Evolutionary conservation across 2,113 vertebrate species (phyloP).

Genomic region (Diphyllodes magnificus): DNA sequence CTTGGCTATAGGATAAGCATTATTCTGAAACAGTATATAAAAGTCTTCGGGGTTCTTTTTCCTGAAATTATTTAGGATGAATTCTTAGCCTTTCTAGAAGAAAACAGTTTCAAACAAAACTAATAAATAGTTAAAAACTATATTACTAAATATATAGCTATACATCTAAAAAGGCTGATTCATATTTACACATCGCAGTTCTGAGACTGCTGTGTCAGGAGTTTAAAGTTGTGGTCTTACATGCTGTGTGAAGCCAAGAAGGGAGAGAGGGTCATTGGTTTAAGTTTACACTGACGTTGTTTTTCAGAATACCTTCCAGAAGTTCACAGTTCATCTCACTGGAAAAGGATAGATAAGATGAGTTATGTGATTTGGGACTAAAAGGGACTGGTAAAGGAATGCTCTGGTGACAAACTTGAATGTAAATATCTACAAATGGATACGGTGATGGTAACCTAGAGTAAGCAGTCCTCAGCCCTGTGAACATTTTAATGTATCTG

Average conservation of each 20-base stretch:
- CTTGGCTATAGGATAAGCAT: not conserved
- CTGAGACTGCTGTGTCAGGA: not conserved
- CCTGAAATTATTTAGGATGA: not conserved
- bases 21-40: not conserved
- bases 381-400: not conserved
- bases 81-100: not conserved
- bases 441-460: not conserved
- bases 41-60: not conserved
- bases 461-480: not conserved
- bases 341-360: not conserved
- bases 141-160: not conserved
- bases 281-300: not conserved
- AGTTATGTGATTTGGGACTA: not conserved
- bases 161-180: not conserved
- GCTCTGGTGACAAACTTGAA: not conserved
- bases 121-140: not conserved
- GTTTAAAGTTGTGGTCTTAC: not conserved
- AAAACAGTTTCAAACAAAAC: not conserved
- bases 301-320: not conserved
- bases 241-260: not conserved
- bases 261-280: not conserved
- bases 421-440: not conserved
- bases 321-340: not conserved
- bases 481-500: not conserved
- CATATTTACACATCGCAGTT: not conserved